Base-by-base conservation (phyloP, 2,113 vertebrate species). In the Isichthys henryi region DNA sequence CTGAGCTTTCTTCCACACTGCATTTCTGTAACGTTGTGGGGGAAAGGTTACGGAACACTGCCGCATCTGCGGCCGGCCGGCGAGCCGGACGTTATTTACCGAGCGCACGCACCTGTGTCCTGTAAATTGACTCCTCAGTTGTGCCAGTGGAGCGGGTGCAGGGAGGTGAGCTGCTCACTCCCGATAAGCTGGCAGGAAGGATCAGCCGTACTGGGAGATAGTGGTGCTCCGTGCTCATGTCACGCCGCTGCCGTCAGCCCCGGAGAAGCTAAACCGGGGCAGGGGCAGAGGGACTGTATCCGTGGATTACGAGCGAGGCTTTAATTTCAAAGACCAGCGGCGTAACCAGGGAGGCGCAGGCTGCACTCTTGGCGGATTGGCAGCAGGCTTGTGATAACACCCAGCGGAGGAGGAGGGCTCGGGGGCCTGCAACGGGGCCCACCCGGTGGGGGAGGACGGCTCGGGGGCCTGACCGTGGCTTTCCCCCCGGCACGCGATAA, bases 241-340 rank as follows among this genome's bases (percentile, higher is more conserved):
- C 95, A 96, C 92, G 95, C 95, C 23, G 95, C 95, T 95, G 96
- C 96, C 95, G 94, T 94, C 94, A 95, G 94, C 95, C 93, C 94
- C 93, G 94, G 93, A 95, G 95, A 96, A 96, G 96, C 96, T 96
- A 96, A 96, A 96, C 94, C 95, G 92, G 91, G 95, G 95, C 93
- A 92, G 93, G 93, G 95, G 94, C 91, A 93, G 95, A 94, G 94
- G 94, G 94, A 94, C 94, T 94, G 93, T 95, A 96, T 96, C 93
- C 93, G 93, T 94, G 95, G 95, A 96, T 96, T 96, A 96, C 94
- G 92, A 93, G 94, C 93, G 94, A 93, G 94, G 95, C 94, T 96
- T 95, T 96, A 96, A 96, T 96, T 96, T 96, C 95, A 96, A 95
- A 96, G 96, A 96, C 95, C 96, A 96, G 83, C 96, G 95, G 95